These are phyloP conservation scores for Cantharis rustica DNA, from an alignment of 2,888 invertebrate species.

Conservation along the genomic window DNA sequence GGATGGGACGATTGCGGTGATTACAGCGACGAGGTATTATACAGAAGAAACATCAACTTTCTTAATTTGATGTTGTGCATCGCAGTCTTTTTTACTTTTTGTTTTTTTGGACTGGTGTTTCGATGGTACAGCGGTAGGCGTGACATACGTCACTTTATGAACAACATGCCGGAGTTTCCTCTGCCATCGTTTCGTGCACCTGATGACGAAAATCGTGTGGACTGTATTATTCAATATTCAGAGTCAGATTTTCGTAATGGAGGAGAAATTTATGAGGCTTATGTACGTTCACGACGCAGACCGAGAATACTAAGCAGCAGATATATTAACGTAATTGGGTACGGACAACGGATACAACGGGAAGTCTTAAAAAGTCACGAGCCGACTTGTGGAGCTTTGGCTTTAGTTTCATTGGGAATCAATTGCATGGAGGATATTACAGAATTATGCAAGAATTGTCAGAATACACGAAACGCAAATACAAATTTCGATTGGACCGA, in stretches of 20 bases:
- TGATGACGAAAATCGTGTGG: conserved; percentile 19
- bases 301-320: neutral
- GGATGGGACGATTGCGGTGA: conserved; percentile 40
- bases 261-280: conserved; percentile 40
- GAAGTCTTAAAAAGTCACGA: neutral
- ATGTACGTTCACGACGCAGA: conserved; percentile 17
- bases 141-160: conserved; percentile 32
- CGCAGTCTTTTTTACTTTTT: conserved; percentile 14
- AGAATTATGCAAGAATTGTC: neutral
- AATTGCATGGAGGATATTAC: neutral
- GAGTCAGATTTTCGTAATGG: conserved; percentile 34
- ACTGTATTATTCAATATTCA: conserved; percentile 27
- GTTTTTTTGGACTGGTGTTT: conserved; percentile 27
- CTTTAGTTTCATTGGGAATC: conserved; percentile 16
- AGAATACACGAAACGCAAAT: neutral
- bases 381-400: neutral
- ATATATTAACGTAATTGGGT: neutral
- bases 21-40: conserved; percentile 33
- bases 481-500: neutral
- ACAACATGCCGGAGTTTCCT: conserved; percentile 40
- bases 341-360: neutral
- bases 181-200: conserved; percentile 37
- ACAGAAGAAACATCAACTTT: neutral
- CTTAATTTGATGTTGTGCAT: neutral
- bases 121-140: conserved; percentile 35